Evolutionary conservation across 2,888 invertebrate genomes (phyloP), one percentile per base, ranked within the genome.

Genomic region (Nomada fabriciana): DNA sequence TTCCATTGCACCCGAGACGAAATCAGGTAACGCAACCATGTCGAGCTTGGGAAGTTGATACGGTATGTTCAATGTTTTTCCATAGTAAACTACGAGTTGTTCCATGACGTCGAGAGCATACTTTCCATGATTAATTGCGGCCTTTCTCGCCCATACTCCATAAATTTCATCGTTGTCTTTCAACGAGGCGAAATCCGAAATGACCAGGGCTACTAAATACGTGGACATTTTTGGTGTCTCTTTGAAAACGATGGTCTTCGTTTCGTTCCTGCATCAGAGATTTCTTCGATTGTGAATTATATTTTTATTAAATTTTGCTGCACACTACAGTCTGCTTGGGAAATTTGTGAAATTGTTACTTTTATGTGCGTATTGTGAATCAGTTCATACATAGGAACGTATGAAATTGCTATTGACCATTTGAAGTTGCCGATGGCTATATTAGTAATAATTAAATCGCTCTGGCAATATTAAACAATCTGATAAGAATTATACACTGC

Each of bases 151-250:
- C 93, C 96, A 96, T 0, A 98, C 95, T 0, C 88, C 89, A 0
- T 86, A 80, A 0, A 25, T 67, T 2, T 91, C 23, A 0, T 15
- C 15, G 2, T 69, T 50, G 0, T 11, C 7, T 2, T 7, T 15
- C 11, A 70, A 18, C 0, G 94, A 94, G 79, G 94, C 94, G 68
- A 97, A 96, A 89, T 97, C 97, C 23, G 97, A 97, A 0, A 98
- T 96, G 7, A 98, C 94, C 90, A 98, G 97, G 0, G 98, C 98
- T 2, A 98, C 95, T 10, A 98, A 94, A 90, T 98, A 98, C 0
- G 98, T 97, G 0, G 97, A 96, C 97, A 98, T 98, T 68, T 92
- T 93, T 0, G 96, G 96, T 0, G 96, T 95, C 52, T 95, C 94
- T 60, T 94, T 90, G 91, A 96, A 87, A 0, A 0, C 11, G 11